Evolutionary conservation across 2,113 vertebrate genomes (phyloP).

Genomic region (Chrysemys picta): DNA sequence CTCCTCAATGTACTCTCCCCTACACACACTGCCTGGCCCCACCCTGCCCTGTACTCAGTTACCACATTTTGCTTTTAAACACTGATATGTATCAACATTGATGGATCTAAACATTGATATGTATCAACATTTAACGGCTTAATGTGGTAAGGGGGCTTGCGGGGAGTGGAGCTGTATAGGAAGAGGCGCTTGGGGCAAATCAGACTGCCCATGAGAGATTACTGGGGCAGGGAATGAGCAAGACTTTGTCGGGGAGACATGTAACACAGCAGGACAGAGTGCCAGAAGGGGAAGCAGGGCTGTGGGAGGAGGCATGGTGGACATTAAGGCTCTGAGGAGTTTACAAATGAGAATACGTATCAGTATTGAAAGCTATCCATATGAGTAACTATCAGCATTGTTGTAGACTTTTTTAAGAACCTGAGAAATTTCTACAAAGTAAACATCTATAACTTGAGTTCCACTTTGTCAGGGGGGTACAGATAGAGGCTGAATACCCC

Average conservation of each 20-base stretch:
- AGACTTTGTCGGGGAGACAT: background rate
- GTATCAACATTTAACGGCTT: background rate
- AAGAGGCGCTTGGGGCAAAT: background rate
- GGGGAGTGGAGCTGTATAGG: background rate
- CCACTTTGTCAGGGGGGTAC: background rate
- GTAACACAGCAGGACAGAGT: conserved; percentile 6
- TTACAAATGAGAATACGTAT: conserved; percentile 41
- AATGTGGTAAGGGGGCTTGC: background rate
- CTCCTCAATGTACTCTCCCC: background rate
- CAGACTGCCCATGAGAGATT: background rate
- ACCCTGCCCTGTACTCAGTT: fast-evolving
- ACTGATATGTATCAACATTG: background rate
- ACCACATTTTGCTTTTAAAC: fast-evolving
- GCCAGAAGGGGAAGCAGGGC: conserved; percentile 24
- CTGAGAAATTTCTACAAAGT: background rate
- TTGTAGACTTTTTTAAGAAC: conserved; percentile 22
- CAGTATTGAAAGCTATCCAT: background rate
- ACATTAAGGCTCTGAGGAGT: conserved; percentile 6
- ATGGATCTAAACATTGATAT: background rate
- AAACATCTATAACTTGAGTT: background rate
- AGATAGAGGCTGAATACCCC: background rate
- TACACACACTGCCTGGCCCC: background rate
- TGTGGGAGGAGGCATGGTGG: conserved; percentile 22
- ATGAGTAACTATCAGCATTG: conserved; percentile 43
- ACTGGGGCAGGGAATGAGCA: background rate